Evolutionary conservation across 2,113 vertebrate genomes (phyloP), one percentile per base, ranked within the genome.

Genomic region (Platichthys stellatus): DNA sequence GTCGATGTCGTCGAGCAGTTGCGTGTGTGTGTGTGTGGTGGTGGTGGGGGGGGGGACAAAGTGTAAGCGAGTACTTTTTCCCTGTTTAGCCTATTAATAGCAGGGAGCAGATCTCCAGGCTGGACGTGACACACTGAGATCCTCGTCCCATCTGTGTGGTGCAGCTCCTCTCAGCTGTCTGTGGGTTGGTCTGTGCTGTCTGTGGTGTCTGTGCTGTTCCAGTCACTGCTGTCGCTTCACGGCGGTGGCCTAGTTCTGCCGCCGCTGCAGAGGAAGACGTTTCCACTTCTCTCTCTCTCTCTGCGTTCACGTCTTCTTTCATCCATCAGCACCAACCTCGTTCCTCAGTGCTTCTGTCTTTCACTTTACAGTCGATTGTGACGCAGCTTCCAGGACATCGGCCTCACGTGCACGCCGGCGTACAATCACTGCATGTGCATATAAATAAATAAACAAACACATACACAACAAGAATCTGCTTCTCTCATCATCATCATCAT

Each of bases 141-240:
- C 63, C 11, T 64, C 5, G 63, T 78, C 76, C 87, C 84, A 83
- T 89, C 87, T 89, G 87, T 77, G 69, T 3, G 1, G 21, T 65
- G 43, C 81, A 60, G 54, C 68, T 54, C 3, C 54, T 76, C 78
- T 80, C 72, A 26, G 82, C 82, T 83, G 82, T 23, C 2, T 51
- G 49, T 51, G 49, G 3, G 53, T 54, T 17, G 7, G 53, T 54
- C n/a, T 54, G 20, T 21, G 20, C 45, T 9, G 60, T 73, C 45
- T 80, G 72, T 49, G 66, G 69, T 21, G 77, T 73, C 45, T 80
- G 72, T 49, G 66, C 73, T 21, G 77, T 73, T 63, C 35, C 70
- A 35, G 23, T 69, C 69, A 47, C 67, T 47, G 5, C 79, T 73
- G 86, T 67, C 4, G 31, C 38, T 58, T 76, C 23, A 17, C 11